Conservation (phyloP, 2,888 invertebrate genomes). For the Drosophila histrio region DNA sequence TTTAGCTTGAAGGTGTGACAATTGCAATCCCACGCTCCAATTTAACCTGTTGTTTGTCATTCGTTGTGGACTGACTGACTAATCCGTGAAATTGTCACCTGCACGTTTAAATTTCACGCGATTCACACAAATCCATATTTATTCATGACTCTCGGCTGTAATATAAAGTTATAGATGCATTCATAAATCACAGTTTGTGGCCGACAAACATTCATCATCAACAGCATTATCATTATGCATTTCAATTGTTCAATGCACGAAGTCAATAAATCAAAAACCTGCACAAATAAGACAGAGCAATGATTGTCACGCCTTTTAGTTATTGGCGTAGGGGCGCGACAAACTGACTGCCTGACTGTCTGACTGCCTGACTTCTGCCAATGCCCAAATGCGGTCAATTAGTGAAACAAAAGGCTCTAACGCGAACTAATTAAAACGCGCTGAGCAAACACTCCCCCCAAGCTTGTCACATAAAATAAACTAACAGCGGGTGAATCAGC, state of each 20-base stretch:
- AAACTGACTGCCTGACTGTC: constrained; percentile 18
- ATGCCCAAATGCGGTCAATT: constrained; percentile 66
- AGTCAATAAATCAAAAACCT: constrained; percentile 64
- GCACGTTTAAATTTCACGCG: constrained; percentile 3
- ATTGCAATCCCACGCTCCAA: constrained; percentile 8
- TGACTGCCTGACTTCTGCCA: constrained; percentile 22
- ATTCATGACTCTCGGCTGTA: constrained; percentile 1
- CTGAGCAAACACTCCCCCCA: constrained; percentile 52
- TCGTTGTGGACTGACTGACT: neutral
- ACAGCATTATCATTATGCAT: neutral
- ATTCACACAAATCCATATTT: neutral
- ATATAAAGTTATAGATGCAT: constrained; percentile 10
- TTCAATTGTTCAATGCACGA: constrained; percentile 32
- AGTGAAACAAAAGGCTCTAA: constrained; percentile 61
- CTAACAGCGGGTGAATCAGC: constrained; percentile 4
- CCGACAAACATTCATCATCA: constrained; percentile 11
- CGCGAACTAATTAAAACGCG: constrained; percentile 71
- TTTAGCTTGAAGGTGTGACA: neutral
- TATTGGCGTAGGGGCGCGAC: neutral
- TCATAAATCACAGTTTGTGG: constrained; percentile 31
- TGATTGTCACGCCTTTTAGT: constrained; percentile 42
- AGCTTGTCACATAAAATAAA: constrained; percentile 5
- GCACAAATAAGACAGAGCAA: constrained; percentile 16
- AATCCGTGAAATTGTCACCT: constrained; percentile 9
- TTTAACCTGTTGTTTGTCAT: constrained; percentile 11